Evolutionary conservation across 1,140 invertebrate genomes (phyloP), one percentile per base, ranked within the genome.

Genomic region (Ephestia elutella): DNA sequence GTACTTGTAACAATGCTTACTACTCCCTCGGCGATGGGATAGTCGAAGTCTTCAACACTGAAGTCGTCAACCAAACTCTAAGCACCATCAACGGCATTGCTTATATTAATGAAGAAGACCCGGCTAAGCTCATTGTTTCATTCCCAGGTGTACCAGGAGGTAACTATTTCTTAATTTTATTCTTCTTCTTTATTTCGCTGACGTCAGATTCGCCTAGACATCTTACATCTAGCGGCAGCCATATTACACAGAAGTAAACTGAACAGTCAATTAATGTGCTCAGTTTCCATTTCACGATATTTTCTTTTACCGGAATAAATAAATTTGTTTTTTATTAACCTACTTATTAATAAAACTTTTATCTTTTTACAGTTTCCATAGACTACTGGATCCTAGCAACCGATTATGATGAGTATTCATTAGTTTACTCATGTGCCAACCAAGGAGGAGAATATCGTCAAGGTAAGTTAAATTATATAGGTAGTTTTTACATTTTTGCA

Each of bases 11-110:
- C 18, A 59, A 62, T 20, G 60, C 60, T 1, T 32, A 19, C 13
- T 62, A 57, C 50, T 20, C 48, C 18, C 28, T 38, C 0, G 30
- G 21, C 5, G 11, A 13, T 11, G 32, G 28, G 1, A 35, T 54
- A 9, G 7, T 86, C 0, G 68, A 73, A 7, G 81, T 87, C 0
- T 69, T 69, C 20, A 87, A 85, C 50, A 80, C 78, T 2, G 79
- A 87, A 63, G 84, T 87, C 5, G 56, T 76, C 8, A 60, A 78
- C 50, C 59, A 77, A 54, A 58, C 28, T 0, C 59, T 83, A 3
- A 62, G 71, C 2, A 75, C 66, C 2, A 71, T 81, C 0, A 61
- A 38, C 18, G 84, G 78, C 5, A 21, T 62, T 0, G 84, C 75
- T 20, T 54, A 28, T 2, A 21, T 35, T 21, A 54, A 21, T 17